A percentile compares a stretch with the other conserved stretches of the same genome.
These are phyloP conservation scores for Amniataba percoides DNA, from an alignment of 2,797 vertebrate genomes.

Conservation along the genomic window DNA sequence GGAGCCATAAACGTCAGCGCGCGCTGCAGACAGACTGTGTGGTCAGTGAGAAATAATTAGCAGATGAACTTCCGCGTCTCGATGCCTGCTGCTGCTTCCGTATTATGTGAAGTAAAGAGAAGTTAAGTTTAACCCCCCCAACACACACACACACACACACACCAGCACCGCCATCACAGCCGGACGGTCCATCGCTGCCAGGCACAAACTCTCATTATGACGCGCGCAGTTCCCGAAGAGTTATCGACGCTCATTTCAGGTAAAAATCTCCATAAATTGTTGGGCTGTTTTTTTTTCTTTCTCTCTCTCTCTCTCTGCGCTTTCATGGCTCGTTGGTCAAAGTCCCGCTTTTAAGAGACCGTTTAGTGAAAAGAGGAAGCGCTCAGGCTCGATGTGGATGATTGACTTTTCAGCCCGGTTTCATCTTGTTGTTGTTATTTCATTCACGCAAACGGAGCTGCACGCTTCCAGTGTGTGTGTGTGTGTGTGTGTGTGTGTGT, in stretches of 20 bases:
- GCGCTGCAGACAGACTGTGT: conserved; percentile 10
- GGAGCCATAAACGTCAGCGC: conserved; percentile 45
- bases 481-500: conserved; percentile 5
- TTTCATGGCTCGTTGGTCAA: neutral
- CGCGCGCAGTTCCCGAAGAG: conserved; percentile 84
- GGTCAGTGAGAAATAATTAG: conserved; percentile 65
- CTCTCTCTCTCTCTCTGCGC: neutral
- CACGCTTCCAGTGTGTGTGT: neutral
- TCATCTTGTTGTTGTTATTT: neutral
- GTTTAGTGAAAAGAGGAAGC: conserved; percentile 69
- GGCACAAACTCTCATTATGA: conserved; percentile 37
- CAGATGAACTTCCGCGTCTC: conserved; percentile 79
- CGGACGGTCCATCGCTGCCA: conserved; percentile 26
- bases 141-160: too few relatives aligned
- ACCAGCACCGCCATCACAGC: too few relatives aligned
- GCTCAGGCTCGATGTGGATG: conserved; percentile 12
- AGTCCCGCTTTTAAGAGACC: neutral
- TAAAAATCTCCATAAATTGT: conserved; percentile 35
- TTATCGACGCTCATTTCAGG: conserved; percentile 84
- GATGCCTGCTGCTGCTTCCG: conserved; percentile 65
- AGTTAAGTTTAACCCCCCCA: neutral
- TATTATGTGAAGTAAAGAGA: conserved; percentile 9
- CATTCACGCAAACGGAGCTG: neutral
- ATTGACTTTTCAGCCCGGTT: neutral
- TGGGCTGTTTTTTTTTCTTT: neutral